These are phyloP conservation scores for Pachydiplax longipennis DNA, from an alignment of 2,888 invertebrate genomes.

Conservation along the genomic window DNA sequence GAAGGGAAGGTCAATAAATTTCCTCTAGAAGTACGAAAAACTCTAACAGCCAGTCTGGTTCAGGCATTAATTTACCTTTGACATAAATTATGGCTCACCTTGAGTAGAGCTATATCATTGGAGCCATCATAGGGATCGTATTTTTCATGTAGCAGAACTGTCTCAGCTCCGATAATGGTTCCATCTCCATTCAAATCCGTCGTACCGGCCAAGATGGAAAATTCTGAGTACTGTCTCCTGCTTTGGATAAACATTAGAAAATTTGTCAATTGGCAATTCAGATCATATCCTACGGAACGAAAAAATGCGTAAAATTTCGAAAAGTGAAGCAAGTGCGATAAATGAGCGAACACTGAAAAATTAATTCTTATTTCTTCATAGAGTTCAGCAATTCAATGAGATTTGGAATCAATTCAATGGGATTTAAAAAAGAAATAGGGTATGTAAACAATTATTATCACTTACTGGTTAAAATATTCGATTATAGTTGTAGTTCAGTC, in stretches of 20 bases:
- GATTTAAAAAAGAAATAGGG: no score
- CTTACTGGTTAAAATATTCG: no score
- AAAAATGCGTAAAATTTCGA: not conserved
- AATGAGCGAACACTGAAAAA: no score
- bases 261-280: no score
- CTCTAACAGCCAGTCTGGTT: no score
- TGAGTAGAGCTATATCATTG: not conserved
- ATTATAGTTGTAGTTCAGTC: no score
- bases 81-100: not conserved
- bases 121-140: not conserved
- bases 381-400: no score
- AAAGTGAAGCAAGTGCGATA: not conserved
- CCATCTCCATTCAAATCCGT: not conserved
- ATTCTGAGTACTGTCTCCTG: not conserved
- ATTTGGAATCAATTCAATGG: no score
- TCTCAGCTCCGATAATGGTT: not conserved
- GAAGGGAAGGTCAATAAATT: no score
- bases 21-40: no score
- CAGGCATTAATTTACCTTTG: not conserved
- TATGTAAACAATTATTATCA: no score
- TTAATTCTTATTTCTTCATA: no score
- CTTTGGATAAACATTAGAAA: not conserved
- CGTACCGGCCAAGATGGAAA: not conserved
- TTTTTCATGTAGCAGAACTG: not conserved
- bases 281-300: not conserved